These are phyloP conservation scores for Drosophila falleni DNA, from an alignment of 2,888 invertebrate species.

Conservation along the genomic window DNA sequence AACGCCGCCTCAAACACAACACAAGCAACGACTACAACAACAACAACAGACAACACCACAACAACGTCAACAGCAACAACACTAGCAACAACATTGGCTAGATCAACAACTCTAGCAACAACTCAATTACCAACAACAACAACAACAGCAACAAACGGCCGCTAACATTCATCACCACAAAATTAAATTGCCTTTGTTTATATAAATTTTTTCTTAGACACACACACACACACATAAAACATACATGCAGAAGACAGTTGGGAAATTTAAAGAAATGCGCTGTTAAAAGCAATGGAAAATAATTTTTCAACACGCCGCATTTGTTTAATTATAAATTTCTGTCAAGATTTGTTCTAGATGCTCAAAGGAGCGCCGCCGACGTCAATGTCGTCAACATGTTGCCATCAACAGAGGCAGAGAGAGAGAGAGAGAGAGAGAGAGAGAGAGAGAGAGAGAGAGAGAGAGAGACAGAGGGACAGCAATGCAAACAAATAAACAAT, in stretches of 20 bases:
- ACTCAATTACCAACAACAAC: slow-evolving; percentile 74
- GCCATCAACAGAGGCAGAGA: slow-evolving; percentile 40
- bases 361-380: slow-evolving; percentile 77
- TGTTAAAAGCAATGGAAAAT: slow-evolving; percentile 74
- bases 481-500: slow-evolving; percentile 75
- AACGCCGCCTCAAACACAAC: slow-evolving; percentile 63
- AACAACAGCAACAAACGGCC: slow-evolving; percentile 66
- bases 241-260: slow-evolving; percentile 55
- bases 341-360: slow-evolving; percentile 69
- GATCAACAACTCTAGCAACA: slow-evolving; percentile 66
- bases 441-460: neutral
- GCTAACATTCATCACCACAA: slow-evolving; percentile 77
- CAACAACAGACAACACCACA: slow-evolving; percentile 28
- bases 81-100: slow-evolving; percentile 38
- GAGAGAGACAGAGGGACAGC: too few species aligned
- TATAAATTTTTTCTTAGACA: slow-evolving; percentile 63
- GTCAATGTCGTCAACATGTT: slow-evolving; percentile 66
- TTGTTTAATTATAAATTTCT: slow-evolving; percentile 80
- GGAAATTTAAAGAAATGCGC: slow-evolving; percentile 74
- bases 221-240: slow-evolving; percentile 23
- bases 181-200: slow-evolving; percentile 78
- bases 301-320: slow-evolving; percentile 74
- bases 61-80: slow-evolving; percentile 26
- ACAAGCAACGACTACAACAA: slow-evolving; percentile 23
- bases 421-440: slow-evolving; percentile 19